phyloP scores from a whole-genome alignment of 2,113 vertebrate genomes.

The Burhinus oedicnemus region DNA sequence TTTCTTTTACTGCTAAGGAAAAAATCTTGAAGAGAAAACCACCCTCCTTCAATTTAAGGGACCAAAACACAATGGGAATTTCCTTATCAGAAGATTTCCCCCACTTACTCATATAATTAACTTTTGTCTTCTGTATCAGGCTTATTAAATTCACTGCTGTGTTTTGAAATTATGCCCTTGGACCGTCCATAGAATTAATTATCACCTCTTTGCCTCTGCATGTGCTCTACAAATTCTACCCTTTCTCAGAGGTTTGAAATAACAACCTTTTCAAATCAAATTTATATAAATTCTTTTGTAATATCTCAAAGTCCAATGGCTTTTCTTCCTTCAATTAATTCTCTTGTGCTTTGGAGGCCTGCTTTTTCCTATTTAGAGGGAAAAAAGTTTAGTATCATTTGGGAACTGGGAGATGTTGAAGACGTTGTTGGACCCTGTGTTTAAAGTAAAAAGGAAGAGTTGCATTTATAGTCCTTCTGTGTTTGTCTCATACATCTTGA shows the following conservation, averaged over 20 bases:
- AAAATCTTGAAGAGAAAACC: neutral
- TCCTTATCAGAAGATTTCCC: conserved; percentile 1
- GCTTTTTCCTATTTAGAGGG: neutral
- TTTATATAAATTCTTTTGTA: neutral
- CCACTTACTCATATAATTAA: conserved; percentile 7
- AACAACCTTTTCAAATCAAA: neutral
- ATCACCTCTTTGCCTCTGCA: neutral
- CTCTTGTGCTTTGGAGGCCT: neutral
- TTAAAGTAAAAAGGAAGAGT: neutral
- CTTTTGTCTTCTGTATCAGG: neutral
- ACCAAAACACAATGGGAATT: neutral
- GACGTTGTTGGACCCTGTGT: neutral
- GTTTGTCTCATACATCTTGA: neutral
- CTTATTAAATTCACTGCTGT: conserved; percentile 27
- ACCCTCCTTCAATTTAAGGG: neutral
- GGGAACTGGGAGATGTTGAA: neutral
- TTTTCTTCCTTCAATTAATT: neutral
- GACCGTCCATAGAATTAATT: conserved; percentile 24
- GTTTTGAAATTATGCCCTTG: conserved; percentile 29
- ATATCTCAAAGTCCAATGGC: neutral
- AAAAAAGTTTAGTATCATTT: neutral
- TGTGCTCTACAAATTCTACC: neutral
- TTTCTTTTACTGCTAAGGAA: neutral
- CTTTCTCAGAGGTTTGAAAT: neutral
- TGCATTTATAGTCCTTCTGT: neutral